phyloP scores from a whole-genome alignment of 2,113 vertebrate genomes.

The Litocranius walleri region DNA sequence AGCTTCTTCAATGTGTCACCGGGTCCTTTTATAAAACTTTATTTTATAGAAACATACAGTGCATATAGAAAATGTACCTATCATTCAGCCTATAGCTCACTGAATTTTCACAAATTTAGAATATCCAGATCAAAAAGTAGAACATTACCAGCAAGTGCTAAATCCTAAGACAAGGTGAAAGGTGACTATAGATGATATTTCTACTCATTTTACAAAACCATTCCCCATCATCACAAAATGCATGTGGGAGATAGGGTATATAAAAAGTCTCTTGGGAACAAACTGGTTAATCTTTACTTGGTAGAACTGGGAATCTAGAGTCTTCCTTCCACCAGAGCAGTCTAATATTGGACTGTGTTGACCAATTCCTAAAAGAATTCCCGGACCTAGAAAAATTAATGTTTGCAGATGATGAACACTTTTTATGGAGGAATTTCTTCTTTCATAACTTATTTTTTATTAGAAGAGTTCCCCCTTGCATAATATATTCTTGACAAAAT shows the following conservation, averaged over 20 bases:
- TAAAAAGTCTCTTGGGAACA: background rate
- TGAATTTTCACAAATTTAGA: background rate
- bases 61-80: background rate
- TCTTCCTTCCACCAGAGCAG: background rate
- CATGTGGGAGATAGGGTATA: accelerated
- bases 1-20: background rate
- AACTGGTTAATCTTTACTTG: background rate
- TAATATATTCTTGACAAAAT: background rate
- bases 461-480: accelerated
- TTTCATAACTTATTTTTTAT: background rate
- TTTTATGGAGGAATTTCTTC: background rate
- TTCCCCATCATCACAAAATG: background rate
- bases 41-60: background rate
- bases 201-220: background rate
- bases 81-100: background rate
- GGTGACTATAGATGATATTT: background rate
- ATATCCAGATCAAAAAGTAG: no score
- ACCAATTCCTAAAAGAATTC: background rate
- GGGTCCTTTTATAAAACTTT: background rate
- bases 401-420: background rate
- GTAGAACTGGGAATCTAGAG: background rate
- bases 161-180: accelerated
- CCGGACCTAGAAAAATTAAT: background rate
- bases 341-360: background rate
- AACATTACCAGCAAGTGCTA: background rate